Evolutionary conservation across 1,140 invertebrate genomes (phyloP).

Genomic region (Belonocnema kinseyi): DNA sequence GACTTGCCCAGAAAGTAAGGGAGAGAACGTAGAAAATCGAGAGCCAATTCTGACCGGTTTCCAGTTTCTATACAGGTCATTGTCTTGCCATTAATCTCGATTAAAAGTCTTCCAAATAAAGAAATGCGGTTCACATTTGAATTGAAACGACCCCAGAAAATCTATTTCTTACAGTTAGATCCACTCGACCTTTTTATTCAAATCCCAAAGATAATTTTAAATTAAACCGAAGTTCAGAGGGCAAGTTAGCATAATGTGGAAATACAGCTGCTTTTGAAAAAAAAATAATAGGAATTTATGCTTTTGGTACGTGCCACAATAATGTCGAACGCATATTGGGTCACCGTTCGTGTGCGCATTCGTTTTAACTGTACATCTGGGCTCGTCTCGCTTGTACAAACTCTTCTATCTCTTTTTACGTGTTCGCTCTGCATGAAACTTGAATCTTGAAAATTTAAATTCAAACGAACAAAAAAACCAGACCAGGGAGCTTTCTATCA

Average conservation of each 20-base stretch:
- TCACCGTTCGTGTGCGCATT: conserved; percentile 35
- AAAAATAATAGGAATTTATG: conserved; percentile 31
- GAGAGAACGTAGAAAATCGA: conserved; percentile 52
- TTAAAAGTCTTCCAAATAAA: background rate
- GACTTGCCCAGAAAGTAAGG: conserved; percentile 21
- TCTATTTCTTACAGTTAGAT: too few species aligned
- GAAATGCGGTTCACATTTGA: too few species aligned
- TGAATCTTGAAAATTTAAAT: conserved; percentile 3
- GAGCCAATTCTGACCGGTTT: conserved; percentile 50
- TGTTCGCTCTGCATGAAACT: background rate
- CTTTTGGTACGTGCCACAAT: conserved; percentile 30
- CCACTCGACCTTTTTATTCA: too few species aligned
- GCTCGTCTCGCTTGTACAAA: conserved; percentile 17
- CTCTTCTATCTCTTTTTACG: background rate
- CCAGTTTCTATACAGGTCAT: conserved; percentile 32
- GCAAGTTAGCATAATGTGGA: background rate
- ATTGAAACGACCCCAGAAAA: too few species aligned
- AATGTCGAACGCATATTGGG: conserved; percentile 36
- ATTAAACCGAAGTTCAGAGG: too few species aligned
- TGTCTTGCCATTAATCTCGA: conserved; percentile 9
- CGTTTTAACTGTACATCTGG: conserved; percentile 48
- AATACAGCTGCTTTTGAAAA: background rate
- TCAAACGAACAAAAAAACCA: background rate
- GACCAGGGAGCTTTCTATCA: too few species aligned
- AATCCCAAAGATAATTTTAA: too few species aligned